A percentile compares a stretch with the other conserved stretches of the same genome.
Conservation (phyloP, 2,113 vertebrate genomes). For the Athene noctua region DNA sequence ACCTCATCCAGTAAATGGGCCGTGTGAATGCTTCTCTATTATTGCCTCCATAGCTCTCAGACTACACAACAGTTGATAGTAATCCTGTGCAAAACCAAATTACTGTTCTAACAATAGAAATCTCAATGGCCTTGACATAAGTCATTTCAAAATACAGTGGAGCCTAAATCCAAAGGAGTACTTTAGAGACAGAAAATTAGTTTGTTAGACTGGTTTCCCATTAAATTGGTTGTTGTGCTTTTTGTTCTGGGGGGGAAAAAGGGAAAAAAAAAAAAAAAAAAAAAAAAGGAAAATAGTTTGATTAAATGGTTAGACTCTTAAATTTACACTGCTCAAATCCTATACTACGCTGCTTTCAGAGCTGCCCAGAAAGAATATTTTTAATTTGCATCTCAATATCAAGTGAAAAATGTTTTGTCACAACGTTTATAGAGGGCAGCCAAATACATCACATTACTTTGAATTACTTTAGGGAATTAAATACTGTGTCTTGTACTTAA, state of each 20-base stretch:
- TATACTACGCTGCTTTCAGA: background rate
- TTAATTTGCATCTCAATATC: conserved; percentile 3
- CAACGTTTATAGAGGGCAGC: background rate
- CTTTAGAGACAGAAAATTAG: background rate
- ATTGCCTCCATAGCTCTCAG: conserved; percentile 47
- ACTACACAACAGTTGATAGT: conserved; percentile 31
- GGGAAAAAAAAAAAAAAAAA: background rate
- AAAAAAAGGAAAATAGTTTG: background rate
- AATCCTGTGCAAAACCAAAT: conserved; percentile 59
- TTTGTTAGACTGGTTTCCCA: background rate
- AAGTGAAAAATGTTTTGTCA: conserved; percentile 26
- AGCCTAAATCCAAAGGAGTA: conserved; percentile 11
- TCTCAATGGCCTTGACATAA: conserved; percentile 53
- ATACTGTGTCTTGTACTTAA: background rate
- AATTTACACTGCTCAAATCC: background rate
- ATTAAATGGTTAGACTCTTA: background rate
- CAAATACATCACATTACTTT: background rate
- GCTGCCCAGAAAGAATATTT: background rate
- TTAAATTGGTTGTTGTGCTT: background rate
- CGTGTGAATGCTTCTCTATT: conserved; percentile 58
- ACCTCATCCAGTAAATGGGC: conserved; percentile 67
- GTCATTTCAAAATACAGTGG: conserved; percentile 14
- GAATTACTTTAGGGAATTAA: background rate
- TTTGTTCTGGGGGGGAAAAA: background rate
- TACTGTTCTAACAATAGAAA: conserved; percentile 58